These are phyloP conservation scores for Ormia ochracea DNA, from an alignment of 2,888 invertebrate species.

Conservation along the genomic window DNA sequence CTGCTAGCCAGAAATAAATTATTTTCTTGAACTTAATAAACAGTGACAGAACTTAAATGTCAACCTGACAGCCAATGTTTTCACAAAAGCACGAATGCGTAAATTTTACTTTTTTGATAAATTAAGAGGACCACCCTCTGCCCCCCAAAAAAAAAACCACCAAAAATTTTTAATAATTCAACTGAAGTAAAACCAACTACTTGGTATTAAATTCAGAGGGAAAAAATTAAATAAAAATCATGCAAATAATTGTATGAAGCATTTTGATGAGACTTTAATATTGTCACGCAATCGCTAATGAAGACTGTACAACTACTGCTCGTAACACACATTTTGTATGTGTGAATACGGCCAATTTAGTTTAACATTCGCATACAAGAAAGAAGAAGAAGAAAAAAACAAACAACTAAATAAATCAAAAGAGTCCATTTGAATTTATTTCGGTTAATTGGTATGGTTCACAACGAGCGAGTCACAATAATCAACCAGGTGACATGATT, in stretches of 20 bases:
- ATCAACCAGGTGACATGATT: constrained; percentile 57
- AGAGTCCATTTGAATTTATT: constrained; percentile 35
- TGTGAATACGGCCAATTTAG: constrained; percentile 36
- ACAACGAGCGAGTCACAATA: constrained; percentile 37
- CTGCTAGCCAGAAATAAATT: not conserved
- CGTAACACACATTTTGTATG: not conserved
- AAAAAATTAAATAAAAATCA: not conserved
- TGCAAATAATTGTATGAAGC: constrained; percentile 24
- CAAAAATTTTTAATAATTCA: not conserved
- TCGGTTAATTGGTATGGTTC: constrained; percentile 58
- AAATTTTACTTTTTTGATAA: not conserved
- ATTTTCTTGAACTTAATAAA: not conserved
- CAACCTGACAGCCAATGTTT: not conserved
- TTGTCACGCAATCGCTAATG: constrained; percentile 55
- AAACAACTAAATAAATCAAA: not conserved
- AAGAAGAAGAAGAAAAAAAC: no score
- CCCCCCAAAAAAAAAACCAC: not conserved
- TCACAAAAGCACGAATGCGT: not conserved
- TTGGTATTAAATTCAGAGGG: not conserved
- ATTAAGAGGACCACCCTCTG: not conserved
- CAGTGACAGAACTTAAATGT: not conserved
- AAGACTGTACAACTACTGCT: constrained; percentile 4
- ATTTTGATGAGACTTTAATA: constrained; percentile 52
- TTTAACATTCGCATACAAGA: not conserved
- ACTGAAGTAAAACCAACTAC: not conserved